phyloP scores from a whole-genome alignment of 2,888 invertebrate genomes.

The Cephus rjabovi region DNA sequence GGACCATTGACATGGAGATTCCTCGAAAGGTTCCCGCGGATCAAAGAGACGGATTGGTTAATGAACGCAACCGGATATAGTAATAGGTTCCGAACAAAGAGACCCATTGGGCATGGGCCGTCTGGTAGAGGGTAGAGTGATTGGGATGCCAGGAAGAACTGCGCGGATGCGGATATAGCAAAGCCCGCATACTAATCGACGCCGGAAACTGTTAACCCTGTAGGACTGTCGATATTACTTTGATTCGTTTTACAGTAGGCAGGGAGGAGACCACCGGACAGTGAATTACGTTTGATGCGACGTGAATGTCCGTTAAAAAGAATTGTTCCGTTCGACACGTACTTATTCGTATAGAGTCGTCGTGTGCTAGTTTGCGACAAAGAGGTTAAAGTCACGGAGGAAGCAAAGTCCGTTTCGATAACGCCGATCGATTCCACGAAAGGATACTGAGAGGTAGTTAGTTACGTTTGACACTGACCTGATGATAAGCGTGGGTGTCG shows the following conservation, averaged over 20 bases:
- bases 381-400: too few species aligned
- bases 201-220: conserved; percentile 22
- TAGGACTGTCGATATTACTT: conserved; percentile 13
- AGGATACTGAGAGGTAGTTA: too few species aligned
- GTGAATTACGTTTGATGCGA: too few species aligned
- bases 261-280: too few species aligned
- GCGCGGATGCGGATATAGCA: conserved; percentile 54
- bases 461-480: too few species aligned
- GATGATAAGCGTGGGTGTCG: too few species aligned
- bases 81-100: conserved; percentile 41
- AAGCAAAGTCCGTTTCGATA: too few species aligned
- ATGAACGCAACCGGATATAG: conserved; percentile 42
- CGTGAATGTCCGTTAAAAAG: too few species aligned
- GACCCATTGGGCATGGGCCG: conserved; percentile 18
- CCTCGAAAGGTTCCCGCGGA: conserved; percentile 3
- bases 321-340: too few species aligned
- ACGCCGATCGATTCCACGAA: too few species aligned
- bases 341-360: too few species aligned
- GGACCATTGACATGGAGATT: not conserved
- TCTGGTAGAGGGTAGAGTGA: conserved; percentile 17
- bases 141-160: conserved; percentile 43
- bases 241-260: conserved; percentile 3
- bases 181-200: conserved; percentile 58
- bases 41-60: not conserved
- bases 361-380: too few species aligned